Conservation (phyloP, 37 sponge, comb jelly and placozoan species). For the Diacarnus erythraeanus region DNA sequence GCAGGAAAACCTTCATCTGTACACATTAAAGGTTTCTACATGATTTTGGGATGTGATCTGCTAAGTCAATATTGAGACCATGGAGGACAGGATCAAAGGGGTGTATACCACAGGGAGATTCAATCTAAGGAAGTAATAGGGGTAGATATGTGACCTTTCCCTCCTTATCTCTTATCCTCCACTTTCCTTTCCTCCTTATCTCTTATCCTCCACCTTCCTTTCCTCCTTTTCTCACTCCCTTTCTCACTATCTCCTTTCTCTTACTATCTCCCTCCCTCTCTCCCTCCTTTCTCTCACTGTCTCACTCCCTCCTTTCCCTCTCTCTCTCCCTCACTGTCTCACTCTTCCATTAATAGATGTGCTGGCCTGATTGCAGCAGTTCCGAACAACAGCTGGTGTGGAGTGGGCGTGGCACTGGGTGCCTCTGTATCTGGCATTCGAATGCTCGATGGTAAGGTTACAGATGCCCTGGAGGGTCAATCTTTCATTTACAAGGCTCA, state of each 20-base stretch:
- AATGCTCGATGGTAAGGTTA: slow-evolving; percentile 70
- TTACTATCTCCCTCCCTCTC: background rate
- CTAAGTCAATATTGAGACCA: no score
- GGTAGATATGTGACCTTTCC: background rate
- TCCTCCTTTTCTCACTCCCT: no score
- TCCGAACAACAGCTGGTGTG: slow-evolving; percentile 71
- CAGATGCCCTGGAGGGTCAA: slow-evolving; percentile 69
- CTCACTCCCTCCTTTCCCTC: background rate
- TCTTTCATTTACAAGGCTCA: slow-evolving; percentile 67
- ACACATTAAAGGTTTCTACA: no score
- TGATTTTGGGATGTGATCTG: no score
- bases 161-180: background rate
- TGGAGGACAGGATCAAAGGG: no score
- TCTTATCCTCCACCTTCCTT: background rate
- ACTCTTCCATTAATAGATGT: no score
- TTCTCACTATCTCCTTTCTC: slow-evolving; percentile 2
- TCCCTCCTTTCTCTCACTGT: slow-evolving; percentile 4
- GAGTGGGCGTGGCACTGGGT: slow-evolving; percentile 77
- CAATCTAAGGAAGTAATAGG: no score
- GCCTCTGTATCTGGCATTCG: slow-evolving; percentile 69
- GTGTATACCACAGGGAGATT: no score
- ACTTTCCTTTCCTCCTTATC: background rate
- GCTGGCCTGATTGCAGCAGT: slow-evolving; percentile 76
- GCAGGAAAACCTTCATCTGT: no score
- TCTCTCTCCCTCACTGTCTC: no score